These are phyloP conservation scores for Tapera naevia DNA, from an alignment of 2,797 vertebrate species.

Conservation along the genomic window DNA sequence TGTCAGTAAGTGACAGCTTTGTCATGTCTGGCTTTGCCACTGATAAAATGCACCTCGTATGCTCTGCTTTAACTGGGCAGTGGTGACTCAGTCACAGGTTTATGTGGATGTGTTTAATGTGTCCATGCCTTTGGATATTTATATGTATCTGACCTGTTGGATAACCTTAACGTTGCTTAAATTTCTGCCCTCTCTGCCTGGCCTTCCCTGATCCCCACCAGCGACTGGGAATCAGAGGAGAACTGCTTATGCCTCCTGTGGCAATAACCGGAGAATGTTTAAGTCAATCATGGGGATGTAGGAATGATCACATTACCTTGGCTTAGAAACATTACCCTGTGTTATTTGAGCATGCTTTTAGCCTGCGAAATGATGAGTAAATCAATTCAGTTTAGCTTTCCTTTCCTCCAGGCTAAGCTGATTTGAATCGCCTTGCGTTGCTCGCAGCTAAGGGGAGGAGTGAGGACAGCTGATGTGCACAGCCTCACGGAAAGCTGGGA, in stretches of 20 bases:
- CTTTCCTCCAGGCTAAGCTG: background rate
- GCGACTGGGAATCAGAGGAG: background rate
- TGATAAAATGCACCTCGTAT: background rate
- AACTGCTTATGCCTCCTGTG: background rate
- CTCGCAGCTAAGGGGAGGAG: background rate
- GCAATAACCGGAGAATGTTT: background rate
- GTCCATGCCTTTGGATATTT: background rate
- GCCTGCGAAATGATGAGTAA: background rate
- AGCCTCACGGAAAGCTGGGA: background rate
- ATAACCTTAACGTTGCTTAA: background rate
- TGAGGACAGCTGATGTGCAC: background rate
- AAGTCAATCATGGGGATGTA: background rate
- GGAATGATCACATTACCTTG: background rate
- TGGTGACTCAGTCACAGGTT: background rate
- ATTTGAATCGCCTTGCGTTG: background rate
- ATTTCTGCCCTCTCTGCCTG: rapidly evolving
- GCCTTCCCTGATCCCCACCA: background rate
- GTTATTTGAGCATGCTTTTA: background rate
- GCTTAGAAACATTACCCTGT: background rate
- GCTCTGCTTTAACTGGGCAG: background rate
- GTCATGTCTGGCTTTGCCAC: background rate
- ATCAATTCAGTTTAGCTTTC: background rate
- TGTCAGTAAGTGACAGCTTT: background rate
- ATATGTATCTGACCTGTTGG: background rate
- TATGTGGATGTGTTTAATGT: background rate